Percentiles rank a stretch among this genome's conserved stretches.
phyloP scores from a whole-genome alignment of 1,140 invertebrate genomes.

The Drepana arcuata region DNA sequence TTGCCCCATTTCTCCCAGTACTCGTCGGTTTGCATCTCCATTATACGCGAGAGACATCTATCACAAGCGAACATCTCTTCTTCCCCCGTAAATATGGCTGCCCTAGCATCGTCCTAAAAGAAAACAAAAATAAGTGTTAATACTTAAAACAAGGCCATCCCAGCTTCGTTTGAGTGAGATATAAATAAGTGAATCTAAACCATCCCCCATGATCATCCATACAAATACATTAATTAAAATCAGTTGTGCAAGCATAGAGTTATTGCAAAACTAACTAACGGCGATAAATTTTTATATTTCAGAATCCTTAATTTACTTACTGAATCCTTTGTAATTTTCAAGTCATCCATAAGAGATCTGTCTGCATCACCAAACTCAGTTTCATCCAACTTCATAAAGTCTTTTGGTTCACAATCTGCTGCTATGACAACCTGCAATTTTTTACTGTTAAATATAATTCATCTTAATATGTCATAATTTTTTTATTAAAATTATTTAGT shows the following conservation, averaged over 20 bases:
- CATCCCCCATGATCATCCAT: too few relatives aligned
- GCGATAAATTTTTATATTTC: slow-evolving; percentile 1
- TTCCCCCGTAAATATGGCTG: slow-evolving; percentile 96
- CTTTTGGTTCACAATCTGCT: slow-evolving; percentile 80
- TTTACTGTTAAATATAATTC: too few relatives aligned
- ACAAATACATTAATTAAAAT: too few relatives aligned
- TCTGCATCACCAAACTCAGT: slow-evolving; percentile 79
- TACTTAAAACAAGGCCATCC: too few relatives aligned
- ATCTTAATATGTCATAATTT: too few relatives aligned
- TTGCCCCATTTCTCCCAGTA: slow-evolving; percentile 91
- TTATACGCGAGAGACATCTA: slow-evolving; percentile 90
- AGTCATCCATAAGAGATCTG: slow-evolving; percentile 93
- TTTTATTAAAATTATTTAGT: too few relatives aligned
- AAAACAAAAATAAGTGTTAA: slow-evolving; percentile 11
- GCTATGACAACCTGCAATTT: slow-evolving; percentile 83
- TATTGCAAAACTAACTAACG: not conserved
- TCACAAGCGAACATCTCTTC: slow-evolving; percentile 98
- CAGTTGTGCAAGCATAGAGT: too few relatives aligned
- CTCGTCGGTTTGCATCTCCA: slow-evolving; percentile 95
- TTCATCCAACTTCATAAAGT: slow-evolving; percentile 81
- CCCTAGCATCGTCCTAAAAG: slow-evolving; percentile 77
- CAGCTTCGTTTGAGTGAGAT: too few relatives aligned
- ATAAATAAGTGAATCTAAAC: too few relatives aligned
- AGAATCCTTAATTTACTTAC: slow-evolving; percentile 21
- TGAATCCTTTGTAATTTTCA: slow-evolving; percentile 79